phyloP scores from a whole-genome alignment of 92 coral and sea anemone genomes.

The Siderastrea siderea region DNA sequence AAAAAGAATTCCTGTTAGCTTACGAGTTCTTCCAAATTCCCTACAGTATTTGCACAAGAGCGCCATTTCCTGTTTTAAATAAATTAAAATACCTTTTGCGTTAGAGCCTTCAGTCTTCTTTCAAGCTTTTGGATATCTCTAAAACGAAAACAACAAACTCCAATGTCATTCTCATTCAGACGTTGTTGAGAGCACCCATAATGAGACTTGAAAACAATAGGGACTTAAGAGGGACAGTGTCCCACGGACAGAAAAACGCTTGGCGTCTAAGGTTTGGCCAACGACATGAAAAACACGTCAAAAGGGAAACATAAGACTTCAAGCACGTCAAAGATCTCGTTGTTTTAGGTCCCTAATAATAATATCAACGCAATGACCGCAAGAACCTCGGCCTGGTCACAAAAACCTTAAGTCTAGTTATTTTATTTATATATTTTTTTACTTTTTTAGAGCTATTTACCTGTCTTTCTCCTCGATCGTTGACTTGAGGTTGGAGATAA shows the following conservation, averaged over 20 bases:
- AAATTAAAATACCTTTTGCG: conserved; percentile 80
- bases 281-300: background rate
- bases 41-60: background rate
- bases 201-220: too few relatives aligned
- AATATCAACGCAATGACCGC: too few relatives aligned
- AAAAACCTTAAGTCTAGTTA: too few relatives aligned
- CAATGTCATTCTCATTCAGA: background rate
- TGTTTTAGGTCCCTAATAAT: too few relatives aligned
- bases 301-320: background rate
- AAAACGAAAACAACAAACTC: background rate
- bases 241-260: too few relatives aligned
- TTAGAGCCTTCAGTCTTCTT: conserved; percentile 82
- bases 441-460: conserved; percentile 16
- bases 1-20: too few relatives aligned
- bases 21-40: background rate
- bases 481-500: conserved; percentile 73
- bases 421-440: background rate
- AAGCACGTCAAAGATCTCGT: too few relatives aligned
- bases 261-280: too few relatives aligned
- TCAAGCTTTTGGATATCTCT: conserved; percentile 97
- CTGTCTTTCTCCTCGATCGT: conserved; percentile 89
- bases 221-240: too few relatives aligned
- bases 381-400: too few relatives aligned
- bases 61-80: background rate
- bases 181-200: background rate